A percentile compares a stretch with the other conserved stretches of the same genome.
These are phyloP conservation scores for Tamandua tetradactyla DNA, from an alignment of 2,797 vertebrate genomes.

Conservation along the genomic window DNA sequence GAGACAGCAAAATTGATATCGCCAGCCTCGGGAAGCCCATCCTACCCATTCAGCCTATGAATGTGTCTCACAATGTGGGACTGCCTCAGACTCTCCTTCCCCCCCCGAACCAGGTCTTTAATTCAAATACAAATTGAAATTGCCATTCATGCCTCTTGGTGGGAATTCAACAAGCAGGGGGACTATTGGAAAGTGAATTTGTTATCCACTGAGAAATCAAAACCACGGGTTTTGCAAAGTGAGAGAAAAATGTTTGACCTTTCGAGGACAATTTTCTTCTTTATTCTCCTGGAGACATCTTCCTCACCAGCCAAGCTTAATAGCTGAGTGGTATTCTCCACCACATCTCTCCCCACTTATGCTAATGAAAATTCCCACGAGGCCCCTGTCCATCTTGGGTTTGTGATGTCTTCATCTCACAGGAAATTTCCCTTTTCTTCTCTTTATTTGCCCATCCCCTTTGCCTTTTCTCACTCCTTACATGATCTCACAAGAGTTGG, in stretches of 20 bases:
- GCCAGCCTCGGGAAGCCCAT: accelerated
- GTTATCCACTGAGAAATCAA: slow-evolving; percentile 69
- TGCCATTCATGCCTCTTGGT: neutral
- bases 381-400: neutral
- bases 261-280: slow-evolving; percentile 40
- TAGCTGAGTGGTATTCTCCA: neutral
- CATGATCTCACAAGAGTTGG: no score
- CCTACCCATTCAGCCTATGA: neutral
- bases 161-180: neutral
- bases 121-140: slow-evolving; percentile 60
- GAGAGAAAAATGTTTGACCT: slow-evolving; percentile 68
- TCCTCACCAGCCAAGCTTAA: neutral
- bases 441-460: accelerated
- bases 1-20: neutral
- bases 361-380: neutral
- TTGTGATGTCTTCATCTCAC: slow-evolving; percentile 18
- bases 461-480: neutral
- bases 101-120: slow-evolving; percentile 45
- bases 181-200: slow-evolving; percentile 38
- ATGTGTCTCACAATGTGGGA: slow-evolving; percentile 47
- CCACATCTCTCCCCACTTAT: accelerated
- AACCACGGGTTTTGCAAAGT: slow-evolving; percentile 59
- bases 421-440: neutral
- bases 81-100: neutral
- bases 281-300: neutral